Evolutionary conservation across 2,888 invertebrate genomes (phyloP), one percentile per base, ranked within the genome.

Genomic region (Ariolimax columbianus): DNA sequence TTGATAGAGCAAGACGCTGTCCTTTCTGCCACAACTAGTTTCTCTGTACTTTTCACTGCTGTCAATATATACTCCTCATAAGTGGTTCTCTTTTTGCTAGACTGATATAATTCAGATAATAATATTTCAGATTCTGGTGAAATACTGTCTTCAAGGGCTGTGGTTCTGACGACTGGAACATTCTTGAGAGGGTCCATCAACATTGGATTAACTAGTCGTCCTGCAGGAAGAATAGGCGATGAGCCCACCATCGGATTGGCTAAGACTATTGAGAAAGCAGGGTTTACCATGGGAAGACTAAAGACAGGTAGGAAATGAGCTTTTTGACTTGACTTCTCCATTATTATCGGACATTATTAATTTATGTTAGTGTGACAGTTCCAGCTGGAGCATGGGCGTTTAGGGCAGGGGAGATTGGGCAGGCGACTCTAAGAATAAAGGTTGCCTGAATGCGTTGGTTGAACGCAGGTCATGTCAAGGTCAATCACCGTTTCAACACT

Each of bases 91-190:
- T 63, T 63, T 2, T 63, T 30, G 23, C 33, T 66, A 66, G 30
- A 47, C 36, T 55, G 23, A 14, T 83, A 23, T 63, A 23, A n/a
- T 72, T n/a, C n/a, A n/a, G n/a, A 19, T 51, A 2, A 7, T n/a
- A 11, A n/a, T 33, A 30, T 83, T 86, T 23, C 88, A 93, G 93
- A 80, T 30, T 88, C 90, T 87, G 93, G 93, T 19, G 88, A 91
- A 38, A 86, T 78, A 72, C 85, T 94, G 6, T 55, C 83, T 40
- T 95, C 96, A 26, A 95, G 95, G 84, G 94, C 96, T 72, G 97
- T 97, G 14, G 95, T 98, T 9, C 95, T 98, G 89, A 97, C 97
- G 38, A 97, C 98, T 0, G 98, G 98, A 4, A 98, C 98, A 0
- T 98, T 98, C 94, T 95, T 98, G 68, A 96, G 97, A 86, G 98